phyloP scores from a whole-genome alignment of 1,140 invertebrate species.

The Lepidurus packardi region DNA sequence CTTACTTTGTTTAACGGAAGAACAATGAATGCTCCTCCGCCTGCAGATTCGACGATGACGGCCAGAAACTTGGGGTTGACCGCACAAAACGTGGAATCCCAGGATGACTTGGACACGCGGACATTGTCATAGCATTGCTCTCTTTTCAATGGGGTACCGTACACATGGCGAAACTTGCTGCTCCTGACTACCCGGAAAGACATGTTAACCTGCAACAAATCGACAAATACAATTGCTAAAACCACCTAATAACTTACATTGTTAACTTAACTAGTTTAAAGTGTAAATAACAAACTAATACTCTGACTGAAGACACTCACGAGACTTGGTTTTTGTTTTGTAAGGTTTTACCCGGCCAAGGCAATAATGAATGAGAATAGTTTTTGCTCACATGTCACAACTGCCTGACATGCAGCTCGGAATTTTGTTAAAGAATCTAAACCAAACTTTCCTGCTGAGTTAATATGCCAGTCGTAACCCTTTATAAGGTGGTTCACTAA shows the following conservation, averaged over 20 bases:
- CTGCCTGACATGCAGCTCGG: too few relatives aligned
- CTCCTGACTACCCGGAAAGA: conserved; percentile 91
- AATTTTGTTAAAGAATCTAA: too few relatives aligned
- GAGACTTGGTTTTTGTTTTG: too few relatives aligned
- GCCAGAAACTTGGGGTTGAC: conserved; percentile 99
- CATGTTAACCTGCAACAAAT: conserved; percentile 52
- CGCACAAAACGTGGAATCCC: conserved; percentile 97
- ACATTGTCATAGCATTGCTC: conserved; percentile 99
- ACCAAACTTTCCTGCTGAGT: too few relatives aligned
- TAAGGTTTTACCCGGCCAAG: too few relatives aligned
- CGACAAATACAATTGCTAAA: conserved; percentile 22
- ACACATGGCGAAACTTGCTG: conserved; percentile 98
- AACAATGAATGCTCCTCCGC: conserved; percentile 97
- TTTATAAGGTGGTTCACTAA: too few relatives aligned
- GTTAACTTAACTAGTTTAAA: too few relatives aligned
- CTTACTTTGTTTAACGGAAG: conserved; percentile 91
- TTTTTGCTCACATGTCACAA: too few relatives aligned
- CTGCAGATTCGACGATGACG: conserved; percentile 96
- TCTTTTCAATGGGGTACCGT: conserved; percentile 89
- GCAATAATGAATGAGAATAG: too few relatives aligned
- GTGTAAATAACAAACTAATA: too few relatives aligned
- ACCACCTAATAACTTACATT: not conserved
- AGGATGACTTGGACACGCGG: conserved; percentile 93
- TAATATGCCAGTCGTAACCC: too few relatives aligned
- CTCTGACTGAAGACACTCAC: too few relatives aligned